phyloP scores from a whole-genome alignment of 2,797 vertebrate genomes.

The Spinibarbus caldwelli region DNA sequence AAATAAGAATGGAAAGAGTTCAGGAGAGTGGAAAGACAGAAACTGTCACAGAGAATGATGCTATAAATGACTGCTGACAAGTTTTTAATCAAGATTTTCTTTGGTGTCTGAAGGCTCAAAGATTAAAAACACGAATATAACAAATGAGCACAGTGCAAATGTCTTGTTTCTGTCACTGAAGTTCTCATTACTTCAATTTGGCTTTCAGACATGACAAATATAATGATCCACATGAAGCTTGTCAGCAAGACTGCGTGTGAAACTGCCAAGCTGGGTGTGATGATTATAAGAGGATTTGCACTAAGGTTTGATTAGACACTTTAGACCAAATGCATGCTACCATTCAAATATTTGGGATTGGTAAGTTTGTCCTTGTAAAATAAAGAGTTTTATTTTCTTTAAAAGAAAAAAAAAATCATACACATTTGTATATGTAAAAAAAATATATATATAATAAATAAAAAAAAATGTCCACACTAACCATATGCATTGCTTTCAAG shows the following conservation, averaged over 20 bases:
- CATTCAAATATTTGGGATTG: too few relatives aligned
- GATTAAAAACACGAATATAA: not conserved
- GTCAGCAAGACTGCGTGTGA: not conserved
- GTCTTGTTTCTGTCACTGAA: not conserved
- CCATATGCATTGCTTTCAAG: not conserved
- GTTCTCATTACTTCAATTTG: not conserved
- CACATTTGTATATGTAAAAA: too few relatives aligned
- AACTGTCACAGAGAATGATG: not conserved
- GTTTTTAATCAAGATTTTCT: not conserved
- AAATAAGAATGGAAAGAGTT: too few relatives aligned
- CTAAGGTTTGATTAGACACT: not conserved
- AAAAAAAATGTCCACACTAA: not conserved
- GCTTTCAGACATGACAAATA: conserved; percentile 23
- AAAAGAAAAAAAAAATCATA: too few relatives aligned
- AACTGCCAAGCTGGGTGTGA: not conserved
- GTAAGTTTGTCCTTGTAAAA: too few relatives aligned
- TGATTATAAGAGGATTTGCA: not conserved
- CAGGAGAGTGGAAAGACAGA: not conserved
- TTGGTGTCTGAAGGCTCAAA: not conserved
- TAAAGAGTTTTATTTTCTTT: too few relatives aligned
- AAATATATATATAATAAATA: not conserved
- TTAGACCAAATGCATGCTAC: too few relatives aligned
- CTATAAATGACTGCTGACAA: not conserved
- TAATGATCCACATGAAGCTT: not conserved
- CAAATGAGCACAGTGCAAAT: not conserved